Evolutionary conservation across 1,140 invertebrate species (phyloP), one percentile per base, ranked within the genome.

Genomic region (Ceratina australensis): DNA sequence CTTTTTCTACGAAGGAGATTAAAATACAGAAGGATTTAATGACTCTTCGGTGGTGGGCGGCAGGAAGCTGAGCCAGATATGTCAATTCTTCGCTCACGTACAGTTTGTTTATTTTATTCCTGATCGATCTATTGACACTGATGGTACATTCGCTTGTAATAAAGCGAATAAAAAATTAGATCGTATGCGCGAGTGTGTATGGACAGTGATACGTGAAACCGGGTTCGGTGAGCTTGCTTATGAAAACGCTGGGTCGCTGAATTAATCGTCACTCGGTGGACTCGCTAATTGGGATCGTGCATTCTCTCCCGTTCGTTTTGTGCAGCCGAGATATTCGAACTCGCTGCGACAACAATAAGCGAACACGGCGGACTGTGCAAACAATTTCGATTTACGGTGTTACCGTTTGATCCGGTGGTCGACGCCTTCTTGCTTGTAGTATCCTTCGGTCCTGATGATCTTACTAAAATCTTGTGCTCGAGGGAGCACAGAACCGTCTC

Each of bases 241-340:
- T 66, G 42, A 47, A 66, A 66, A 66, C 33, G 64, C 64, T 15
- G 42, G 4, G 20, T 66, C 13, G 42, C 64, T n/a, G 64, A 66
- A 66, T 66, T 26, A 22, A 66, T 66, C 64, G 42, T 49, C 64
- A n/a, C 42, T 66, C 49, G 22, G 64, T 50, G 12, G 42, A 66
- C 10, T 16, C 42, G 42, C 20, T 66, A 66, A 66, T 66, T 66
- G 42, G 64, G 33, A 66, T 66, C 42, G 42, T 12, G 16, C 28
- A 16, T 64, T 15, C 12, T 20, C 47, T 66, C n/a, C 50, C 24
- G 64, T 26, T 26, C 47, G 10, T n/a, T 10, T n/a, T 16, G 16
- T 5, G 5, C 5, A 42, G 33, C 5, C 22, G 64, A n/a, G 42
- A 56, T n/a, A 20, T 20, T 56, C 54, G n/a, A 56, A 52, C 18